Conservation (phyloP, 2,888 invertebrate species). For the Scaptodrosophila latifasciaeformis region DNA sequence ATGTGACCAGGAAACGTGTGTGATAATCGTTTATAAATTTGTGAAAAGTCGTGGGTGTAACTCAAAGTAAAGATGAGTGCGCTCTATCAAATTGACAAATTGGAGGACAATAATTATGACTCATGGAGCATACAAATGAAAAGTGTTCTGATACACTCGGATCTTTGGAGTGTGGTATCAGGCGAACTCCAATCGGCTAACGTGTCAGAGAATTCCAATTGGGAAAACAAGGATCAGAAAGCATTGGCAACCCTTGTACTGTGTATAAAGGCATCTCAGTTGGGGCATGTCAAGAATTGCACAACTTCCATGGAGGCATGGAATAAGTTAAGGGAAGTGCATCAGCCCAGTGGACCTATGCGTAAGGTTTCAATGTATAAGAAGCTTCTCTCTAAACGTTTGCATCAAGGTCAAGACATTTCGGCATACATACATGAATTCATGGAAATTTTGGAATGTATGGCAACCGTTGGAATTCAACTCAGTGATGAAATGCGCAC, state of each 20-base stretch:
- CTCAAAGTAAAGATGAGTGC: constrained; percentile 11
- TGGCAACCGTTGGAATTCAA: not conserved
- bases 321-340: too few species aligned
- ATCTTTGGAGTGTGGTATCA: constrained; percentile 16
- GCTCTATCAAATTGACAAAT: constrained; percentile 24
- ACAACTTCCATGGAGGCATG: too few species aligned
- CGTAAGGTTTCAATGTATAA: too few species aligned
- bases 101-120: constrained; percentile 25
- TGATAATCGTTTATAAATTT: too few species aligned
- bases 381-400: not conserved
- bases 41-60: too few species aligned
- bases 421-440: not conserved
- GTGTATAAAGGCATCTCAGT: not conserved
- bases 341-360: too few species aligned
- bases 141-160: constrained; percentile 19
- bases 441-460: not conserved
- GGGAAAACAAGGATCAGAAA: too few species aligned
- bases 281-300: not conserved
- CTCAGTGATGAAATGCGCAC: not conserved
- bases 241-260: not conserved
- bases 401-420: not conserved
- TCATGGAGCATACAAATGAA: constrained; percentile 25
- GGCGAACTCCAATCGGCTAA: too few species aligned
- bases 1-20: too few species aligned
- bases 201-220: too few species aligned